A percentile compares a stretch with the other conserved stretches of the same genome.
These are phyloP conservation scores for Accipiter minullus DNA, from an alignment of 2,797 vertebrate species.

Conservation along the genomic window DNA sequence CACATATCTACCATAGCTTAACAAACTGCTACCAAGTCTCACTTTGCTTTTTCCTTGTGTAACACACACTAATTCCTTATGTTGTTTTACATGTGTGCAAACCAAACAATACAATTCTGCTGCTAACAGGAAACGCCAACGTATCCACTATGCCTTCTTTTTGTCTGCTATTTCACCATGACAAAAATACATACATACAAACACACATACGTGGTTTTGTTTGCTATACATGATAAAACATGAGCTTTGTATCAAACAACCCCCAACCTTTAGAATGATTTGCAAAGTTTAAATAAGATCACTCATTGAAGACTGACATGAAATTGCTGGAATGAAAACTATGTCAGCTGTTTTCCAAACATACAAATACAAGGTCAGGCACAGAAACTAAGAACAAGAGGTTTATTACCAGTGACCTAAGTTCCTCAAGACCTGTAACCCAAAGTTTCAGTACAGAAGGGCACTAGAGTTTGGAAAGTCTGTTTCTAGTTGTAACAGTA, in stretches of 20 bases:
- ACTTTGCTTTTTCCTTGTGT: not conserved
- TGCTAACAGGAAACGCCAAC: not conserved
- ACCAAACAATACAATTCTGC: not conserved
- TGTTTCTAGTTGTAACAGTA: not conserved
- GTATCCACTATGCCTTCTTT: not conserved
- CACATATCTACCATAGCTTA: not conserved
- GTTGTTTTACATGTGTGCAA: not conserved
- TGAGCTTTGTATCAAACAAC: not conserved
- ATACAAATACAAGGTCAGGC: not conserved
- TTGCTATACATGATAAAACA: not conserved
- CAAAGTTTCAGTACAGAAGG: not conserved
- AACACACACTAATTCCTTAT: not conserved
- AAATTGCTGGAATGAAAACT: not conserved
- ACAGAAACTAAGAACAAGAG: not conserved
- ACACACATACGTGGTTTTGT: rapidly evolving
- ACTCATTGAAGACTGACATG: not conserved
- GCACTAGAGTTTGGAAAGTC: not conserved
- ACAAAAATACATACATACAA: not conserved
- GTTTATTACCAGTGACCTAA: not conserved
- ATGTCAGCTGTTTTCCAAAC: not conserved
- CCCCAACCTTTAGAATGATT: not conserved
- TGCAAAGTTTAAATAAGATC: not conserved
- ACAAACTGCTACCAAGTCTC: not conserved
- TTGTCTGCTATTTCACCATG: not conserved
- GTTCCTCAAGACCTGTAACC: not conserved